Evolutionary conservation across 2,797 vertebrate genomes (phyloP), one percentile per base, ranked within the genome.

Genomic region (Hybognathus amarus): DNA sequence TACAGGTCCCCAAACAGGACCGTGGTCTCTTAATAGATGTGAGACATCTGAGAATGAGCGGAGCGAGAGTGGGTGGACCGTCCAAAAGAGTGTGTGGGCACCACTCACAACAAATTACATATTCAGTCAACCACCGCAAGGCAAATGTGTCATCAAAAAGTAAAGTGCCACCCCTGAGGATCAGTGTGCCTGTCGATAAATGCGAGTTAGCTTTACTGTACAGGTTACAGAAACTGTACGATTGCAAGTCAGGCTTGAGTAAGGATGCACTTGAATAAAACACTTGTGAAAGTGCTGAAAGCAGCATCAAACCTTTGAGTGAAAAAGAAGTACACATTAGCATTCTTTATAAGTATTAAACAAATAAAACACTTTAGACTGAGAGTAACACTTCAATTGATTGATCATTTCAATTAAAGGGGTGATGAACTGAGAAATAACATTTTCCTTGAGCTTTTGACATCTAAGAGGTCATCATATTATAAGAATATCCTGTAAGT

Each of bases 81-180:
- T 74, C 56, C 38, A 67, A 76, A 85, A 82, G 64, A 79, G 40
- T 45, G 73, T 66, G 85, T 87, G 73, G 80, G 83, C 27, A 69
- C 8, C 42, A 81, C 68, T 77, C 63, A 64, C 59, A 36, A 73
- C 61, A 61, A 73, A 71, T 69, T 80, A 66, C 59, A 74, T 24
- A 76, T 82, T 66, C 59, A 75, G 33, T 75, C 45, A 79, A 87
- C 61, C 64, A 71, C 79, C 33, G 33, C 78, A 64, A 84, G 82
- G 84, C 50, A 82, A 83, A 87, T 85, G 61, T 66, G 81, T 85
- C 83, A 85, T 82, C 70, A 85, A 78, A 83, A 52, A 69, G 24
- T 75, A 67, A 84, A 84, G 73, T 77, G 63, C 70, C 78, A 70
- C 52, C 59, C 17, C 38, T 76, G 63, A 76, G 38, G 69, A 77